A percentile compares a stretch with the other conserved stretches of the same genome.
Evolutionary conservation across 1,140 invertebrate genomes (phyloP).

Genomic region (Tyrophagus putrescentiae): DNA sequence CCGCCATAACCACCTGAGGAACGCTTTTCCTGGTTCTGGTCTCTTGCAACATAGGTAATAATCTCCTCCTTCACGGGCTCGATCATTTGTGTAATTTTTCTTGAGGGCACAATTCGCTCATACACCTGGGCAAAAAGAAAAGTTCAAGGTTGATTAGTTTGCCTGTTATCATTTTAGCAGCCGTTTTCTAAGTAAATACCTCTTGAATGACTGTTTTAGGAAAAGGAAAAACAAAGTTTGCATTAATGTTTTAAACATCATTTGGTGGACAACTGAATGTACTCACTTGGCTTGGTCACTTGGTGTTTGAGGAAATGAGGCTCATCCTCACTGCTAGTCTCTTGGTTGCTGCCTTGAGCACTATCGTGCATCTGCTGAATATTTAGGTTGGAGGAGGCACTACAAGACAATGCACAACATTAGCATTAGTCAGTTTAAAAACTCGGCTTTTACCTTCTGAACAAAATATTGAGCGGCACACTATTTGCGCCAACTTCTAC

Average conservation of each 20-base stretch:
- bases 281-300: conserved; percentile 16
- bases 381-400: conserved; percentile 12
- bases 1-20: conserved; percentile 9
- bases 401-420: too few relatives aligned
- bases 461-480: conserved; percentile 4
- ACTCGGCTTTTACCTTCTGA: too few relatives aligned
- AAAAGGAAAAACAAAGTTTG: too few relatives aligned
- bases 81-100: not conserved
- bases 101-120: not conserved
- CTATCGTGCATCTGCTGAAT: conserved; percentile 5
- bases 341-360: not conserved
- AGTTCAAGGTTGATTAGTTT: too few relatives aligned
- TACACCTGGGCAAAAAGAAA: not conserved
- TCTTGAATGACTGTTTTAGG: too few relatives aligned
- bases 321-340: conserved; percentile 9
- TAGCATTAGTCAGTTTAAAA: too few relatives aligned
- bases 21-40: not conserved
- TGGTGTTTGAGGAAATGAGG: not conserved
- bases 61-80: not conserved
- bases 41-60: not conserved
- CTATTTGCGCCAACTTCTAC: not conserved
- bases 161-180: too few relatives aligned
- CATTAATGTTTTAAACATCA: too few relatives aligned
- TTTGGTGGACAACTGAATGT: too few relatives aligned
- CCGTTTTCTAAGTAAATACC: too few relatives aligned